These are phyloP conservation scores for Rafetus swinhoei DNA, from an alignment of 2,113 vertebrate genomes.

Conservation along the genomic window DNA sequence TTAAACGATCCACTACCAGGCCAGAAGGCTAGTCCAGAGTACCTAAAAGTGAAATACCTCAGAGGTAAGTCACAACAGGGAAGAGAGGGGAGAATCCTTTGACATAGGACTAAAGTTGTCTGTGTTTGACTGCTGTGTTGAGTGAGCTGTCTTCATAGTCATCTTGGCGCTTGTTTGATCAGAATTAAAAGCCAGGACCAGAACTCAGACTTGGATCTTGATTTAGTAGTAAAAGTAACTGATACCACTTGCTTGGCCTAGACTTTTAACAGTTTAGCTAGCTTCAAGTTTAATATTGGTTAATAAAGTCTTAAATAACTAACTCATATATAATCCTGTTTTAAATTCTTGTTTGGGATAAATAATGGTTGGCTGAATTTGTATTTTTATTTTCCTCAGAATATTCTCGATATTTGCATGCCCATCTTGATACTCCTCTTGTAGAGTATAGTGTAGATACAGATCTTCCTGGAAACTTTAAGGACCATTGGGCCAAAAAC, in stretches of 20 bases:
- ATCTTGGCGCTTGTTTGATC: background rate
- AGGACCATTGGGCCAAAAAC: constrained; percentile 98
- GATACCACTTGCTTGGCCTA: background rate
- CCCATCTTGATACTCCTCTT: constrained; percentile 93
- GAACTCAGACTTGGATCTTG: background rate
- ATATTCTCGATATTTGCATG: constrained; percentile 96
- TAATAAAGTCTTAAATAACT: background rate
- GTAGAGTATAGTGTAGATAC: constrained; percentile 92
- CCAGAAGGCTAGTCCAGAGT: constrained; percentile 97
- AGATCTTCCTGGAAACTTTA: constrained; percentile 95
- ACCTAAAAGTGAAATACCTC: constrained; percentile 98
- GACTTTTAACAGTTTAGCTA: background rate
- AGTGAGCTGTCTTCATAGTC: background rate
- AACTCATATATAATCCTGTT: background rate
- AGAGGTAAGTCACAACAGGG: constrained; percentile 81
- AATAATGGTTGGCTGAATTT: background rate
- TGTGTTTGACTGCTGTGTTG: background rate
- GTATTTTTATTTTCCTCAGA: constrained; percentile 76
- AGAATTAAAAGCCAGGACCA: background rate
- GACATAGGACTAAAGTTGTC: background rate
- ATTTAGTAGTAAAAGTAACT: background rate
- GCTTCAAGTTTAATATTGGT: background rate
- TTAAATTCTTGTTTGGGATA: background rate
- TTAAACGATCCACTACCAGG: constrained; percentile 95
- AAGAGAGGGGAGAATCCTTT: background rate